Evolutionary conservation across 2,888 invertebrate genomes (phyloP), one percentile per base, ranked within the genome.

Genomic region (Hybos culiciformis): DNA sequence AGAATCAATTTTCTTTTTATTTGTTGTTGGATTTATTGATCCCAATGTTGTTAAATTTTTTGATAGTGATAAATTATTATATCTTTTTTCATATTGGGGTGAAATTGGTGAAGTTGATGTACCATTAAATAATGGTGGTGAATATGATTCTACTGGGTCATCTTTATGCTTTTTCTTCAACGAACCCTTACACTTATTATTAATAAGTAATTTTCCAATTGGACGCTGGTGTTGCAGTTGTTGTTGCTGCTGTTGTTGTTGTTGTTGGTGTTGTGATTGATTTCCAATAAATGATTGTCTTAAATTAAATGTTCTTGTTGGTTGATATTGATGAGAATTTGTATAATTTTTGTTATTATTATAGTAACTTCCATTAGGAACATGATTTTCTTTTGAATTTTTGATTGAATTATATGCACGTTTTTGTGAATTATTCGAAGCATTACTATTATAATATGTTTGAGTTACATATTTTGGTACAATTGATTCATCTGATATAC

Each of bases 341-440:
- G 12, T 20, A 18, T 12, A 1, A 19, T 49, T 46, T 37, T 42
- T 37, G 24, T 32, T 43, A 21, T 37, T 42, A 9, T 24, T 24
- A 45, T 44, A 45, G 15, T 41, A 38, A 41, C 31, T 44, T 32
- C 40, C 23, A 42, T 48, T 49, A 48, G 61, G 53, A 56, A 62
- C 50, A 51, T 45, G 38, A 45, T 66, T 64, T 53, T 65, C 65
- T 51, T 66, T 65, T 48, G 59, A 56, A 44, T 54, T 49, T 48
- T 59, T 56, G 40, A 55, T 55, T 38, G 56, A 53, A 40, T 59
- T 54, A 46, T 65, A 64, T 41, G 61, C 54, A 18, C 66, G 62
- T 50, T 67, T 66, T 49, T 66, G 62, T 23, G 59, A 55, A 18
- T 17, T 18, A 33, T 33, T 33, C 18, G 15, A 9, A 17, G 9